Base-by-base conservation (phyloP, 2,113 vertebrate species). In the Hippocampus mohnikei region DNA sequence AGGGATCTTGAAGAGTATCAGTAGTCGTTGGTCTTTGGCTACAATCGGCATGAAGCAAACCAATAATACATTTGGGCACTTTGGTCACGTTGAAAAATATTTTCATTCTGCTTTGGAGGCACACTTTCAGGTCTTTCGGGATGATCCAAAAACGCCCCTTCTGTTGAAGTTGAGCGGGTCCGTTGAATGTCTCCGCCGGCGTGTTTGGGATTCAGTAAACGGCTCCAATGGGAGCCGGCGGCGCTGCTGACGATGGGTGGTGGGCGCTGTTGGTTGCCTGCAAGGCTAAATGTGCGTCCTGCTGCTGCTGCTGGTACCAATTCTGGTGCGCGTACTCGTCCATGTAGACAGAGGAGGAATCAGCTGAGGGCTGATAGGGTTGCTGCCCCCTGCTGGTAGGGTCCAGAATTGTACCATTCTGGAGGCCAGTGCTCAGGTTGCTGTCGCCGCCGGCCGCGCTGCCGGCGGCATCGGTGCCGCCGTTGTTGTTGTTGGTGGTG, bases 261-360 rank as follows among this genome's bases (percentile, higher is more conserved):
- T 95, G 94, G 74, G 92, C 86, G 9, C 86, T 81, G 66, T 88
- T 87, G 0, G 92, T 80, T n/a, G 89, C 87, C 67, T 91, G 90
- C 48, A 87, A 68, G 13, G 77, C 82, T 90, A 95, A 88, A 71
- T 95, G 94, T 33, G 92, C 87, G 48, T 91, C 94, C 41, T 94
- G 92, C 68, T 94, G 29, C 68, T 94, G 33, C 33, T 37, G 92
- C 44, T 94, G 94, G 83, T 95, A 96, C 95, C 95, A 98, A 88
- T 95, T 93, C 83, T 90, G 94, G 70, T 88, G 90, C 0, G 79
- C 72, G 79, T 91, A 95, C 71, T 95, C 93, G 10, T 93, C 95
- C 91, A 96, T 83, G 77, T 94, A 96, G 1, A 77, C 92, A 0
- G 94, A 89, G 0, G 95, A 93, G 21, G 94, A 91, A 41, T 92